phyloP scores from a whole-genome alignment of 1,140 invertebrate species.

The Lanistes nyassanus region DNA sequence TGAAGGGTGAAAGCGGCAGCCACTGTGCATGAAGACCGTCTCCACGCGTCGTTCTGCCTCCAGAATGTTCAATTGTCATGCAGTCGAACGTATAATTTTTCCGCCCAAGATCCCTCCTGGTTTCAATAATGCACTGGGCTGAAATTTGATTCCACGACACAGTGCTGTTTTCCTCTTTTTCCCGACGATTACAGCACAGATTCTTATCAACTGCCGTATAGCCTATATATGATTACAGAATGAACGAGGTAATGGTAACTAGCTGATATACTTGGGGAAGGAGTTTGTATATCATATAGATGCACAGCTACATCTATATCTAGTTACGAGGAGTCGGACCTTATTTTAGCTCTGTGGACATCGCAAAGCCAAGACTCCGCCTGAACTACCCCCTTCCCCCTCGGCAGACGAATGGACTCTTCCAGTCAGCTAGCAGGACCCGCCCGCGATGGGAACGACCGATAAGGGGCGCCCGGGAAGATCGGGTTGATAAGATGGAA shows the following conservation, averaged over 20 bases:
- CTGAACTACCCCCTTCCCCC: background rate
- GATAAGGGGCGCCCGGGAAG: slow-evolving; percentile 24
- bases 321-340: no score
- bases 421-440: slow-evolving; percentile 15
- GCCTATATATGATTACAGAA: no score
- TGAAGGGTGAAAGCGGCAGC: no score
- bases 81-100: background rate
- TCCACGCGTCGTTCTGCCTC: background rate
- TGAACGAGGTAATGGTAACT: no score
- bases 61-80: no score
- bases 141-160: background rate
- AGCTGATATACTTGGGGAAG: no score
- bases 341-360: background rate
- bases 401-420: slow-evolving; percentile 22
- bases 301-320: no score
- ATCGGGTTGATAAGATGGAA: slow-evolving; percentile 13
- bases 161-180: no score
- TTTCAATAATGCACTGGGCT: background rate
- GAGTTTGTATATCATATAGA: no score
- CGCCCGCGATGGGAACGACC: slow-evolving; percentile 22
- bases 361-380: background rate
- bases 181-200: no score
- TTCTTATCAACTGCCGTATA: no score
- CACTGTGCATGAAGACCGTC: background rate
- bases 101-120: background rate